Evolutionary conservation across 2,113 vertebrate genomes (phyloP), one percentile per base, ranked within the genome.

Genomic region (Aythya baeri): DNA sequence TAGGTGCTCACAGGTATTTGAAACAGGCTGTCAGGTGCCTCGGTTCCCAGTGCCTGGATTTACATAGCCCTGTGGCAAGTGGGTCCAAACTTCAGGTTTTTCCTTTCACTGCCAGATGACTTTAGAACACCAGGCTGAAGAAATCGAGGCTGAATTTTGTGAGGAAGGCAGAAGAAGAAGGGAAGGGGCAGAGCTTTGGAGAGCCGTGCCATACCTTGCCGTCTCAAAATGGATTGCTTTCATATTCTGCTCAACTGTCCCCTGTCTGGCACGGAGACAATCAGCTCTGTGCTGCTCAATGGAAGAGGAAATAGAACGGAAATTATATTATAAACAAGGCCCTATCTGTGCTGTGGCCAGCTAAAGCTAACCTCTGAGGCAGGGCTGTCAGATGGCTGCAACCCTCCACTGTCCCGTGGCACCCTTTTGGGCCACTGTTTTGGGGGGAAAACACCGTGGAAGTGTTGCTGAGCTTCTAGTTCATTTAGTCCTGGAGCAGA

Each of bases 41-140:
- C 81, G 73, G 88, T 93, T 96, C 92, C 88, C 93, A 90, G 77
- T 92, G 80, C 88, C 54, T 79, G 58, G 61, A 75, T 96, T 96
- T 84, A 83, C 76, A 81, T 96, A 92, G 89, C 95, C 58, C 61
- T 17, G 65, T 25, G 77, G 70, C 77, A 66, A 72, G 70, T 78
- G 73, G 38, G 41, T 84, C 83, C 65, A 72, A 79, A 78, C 43
- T 90, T 63, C 38, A 44, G 66, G 49, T 3, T 5, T 71, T 88
- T 84, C 52, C 73, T 94, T 68, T 41, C 36, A 70, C 58, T 93
- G 77, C 82, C 63, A 74, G 8, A 61, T 88, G 71, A 71, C 54
- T 43, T 82, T 21, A 41, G 89, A 62, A 86, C 46, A 36, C 15
- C 21, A 57, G 4, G 4, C 5, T 75, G 34, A 13, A 68, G 58